A percentile compares a stretch with the other conserved stretches of the same genome.
Conservation (phyloP, 2,113 vertebrate genomes). For the Apodemus sylvaticus region DNA sequence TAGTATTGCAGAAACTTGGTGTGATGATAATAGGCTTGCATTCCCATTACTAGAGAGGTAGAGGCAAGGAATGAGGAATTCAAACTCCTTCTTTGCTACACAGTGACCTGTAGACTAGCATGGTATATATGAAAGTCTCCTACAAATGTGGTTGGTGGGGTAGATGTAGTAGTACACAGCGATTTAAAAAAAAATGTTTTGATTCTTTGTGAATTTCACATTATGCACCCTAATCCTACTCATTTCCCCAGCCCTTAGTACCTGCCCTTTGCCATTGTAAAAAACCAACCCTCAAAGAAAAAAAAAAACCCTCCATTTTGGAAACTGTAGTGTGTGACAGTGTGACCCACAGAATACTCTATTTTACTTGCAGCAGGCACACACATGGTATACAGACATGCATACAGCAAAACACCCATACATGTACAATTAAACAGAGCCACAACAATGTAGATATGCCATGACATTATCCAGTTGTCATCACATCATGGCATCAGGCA, state of each 20-base stretch:
- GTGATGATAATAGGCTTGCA: too few relatives aligned
- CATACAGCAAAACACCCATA: not conserved
- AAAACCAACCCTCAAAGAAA: not conserved
- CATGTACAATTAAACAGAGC: not conserved
- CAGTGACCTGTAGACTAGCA: too few relatives aligned
- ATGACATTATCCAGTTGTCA: not conserved
- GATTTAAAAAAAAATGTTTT: not conserved
- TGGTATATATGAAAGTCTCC: too few relatives aligned
- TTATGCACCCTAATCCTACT: not conserved
- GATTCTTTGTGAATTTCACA: not conserved
- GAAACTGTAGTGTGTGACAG: not conserved
- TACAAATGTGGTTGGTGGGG: too few relatives aligned
- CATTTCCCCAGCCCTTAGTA: not conserved
- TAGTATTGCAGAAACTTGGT: too few relatives aligned
- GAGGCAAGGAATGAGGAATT: not conserved
- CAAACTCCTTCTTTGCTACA: too few relatives aligned
- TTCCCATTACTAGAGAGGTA: too few relatives aligned
- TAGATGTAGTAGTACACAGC: too few relatives aligned
- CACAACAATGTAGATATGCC: not conserved
- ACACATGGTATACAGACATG: not conserved
- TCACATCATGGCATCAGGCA: not conserved
- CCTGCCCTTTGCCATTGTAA: not conserved
- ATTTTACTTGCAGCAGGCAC: not conserved
- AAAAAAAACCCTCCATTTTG: not conserved
- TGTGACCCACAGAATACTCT: not conserved